phyloP scores from a whole-genome alignment of 2,888 invertebrate species.

The Tryphoninae sp. region DNA sequence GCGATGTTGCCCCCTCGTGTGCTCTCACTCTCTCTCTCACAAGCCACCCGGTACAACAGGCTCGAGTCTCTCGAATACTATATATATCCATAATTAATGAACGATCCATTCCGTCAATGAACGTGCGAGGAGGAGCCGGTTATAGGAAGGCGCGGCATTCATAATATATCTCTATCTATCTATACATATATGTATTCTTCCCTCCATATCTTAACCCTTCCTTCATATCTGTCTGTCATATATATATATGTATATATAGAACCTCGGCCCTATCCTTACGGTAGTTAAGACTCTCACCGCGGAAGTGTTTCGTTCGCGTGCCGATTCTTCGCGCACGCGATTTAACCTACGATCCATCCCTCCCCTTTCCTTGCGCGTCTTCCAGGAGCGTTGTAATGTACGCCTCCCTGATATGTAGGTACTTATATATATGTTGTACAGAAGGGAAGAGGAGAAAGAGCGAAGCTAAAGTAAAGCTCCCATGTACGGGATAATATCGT shows the following conservation, averaged over 20 bases:
- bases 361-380: constrained; percentile 4
- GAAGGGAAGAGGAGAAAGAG: neutral
- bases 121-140: constrained; percentile 62
- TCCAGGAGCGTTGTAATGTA: constrained; percentile 47
- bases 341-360: constrained; percentile 31
- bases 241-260: constrained; percentile 33
- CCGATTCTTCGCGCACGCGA: constrained; percentile 59
- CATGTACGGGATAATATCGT: constrained; percentile 14
- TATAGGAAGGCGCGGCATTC: constrained; percentile 57
- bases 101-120: constrained; percentile 68
- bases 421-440: constrained; percentile 3
- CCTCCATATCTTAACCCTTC: constrained; percentile 37
- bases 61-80: constrained; percentile 25
- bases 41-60: constrained; percentile 44
- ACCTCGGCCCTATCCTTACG: constrained; percentile 50
- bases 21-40: constrained; percentile 2
- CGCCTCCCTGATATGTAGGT: constrained; percentile 37
- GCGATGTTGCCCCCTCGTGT: constrained; percentile 51
- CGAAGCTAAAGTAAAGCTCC: constrained; percentile 23
- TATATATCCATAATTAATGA: constrained; percentile 72
- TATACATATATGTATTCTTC: constrained; percentile 14
- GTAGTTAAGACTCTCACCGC: constrained; percentile 63
- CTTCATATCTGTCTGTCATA: constrained; percentile 43
- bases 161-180: constrained; percentile 16
- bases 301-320: constrained; percentile 66